Evolutionary conservation across 2,888 invertebrate genomes (phyloP).

Genomic region (Fragum sueziense): DNA sequence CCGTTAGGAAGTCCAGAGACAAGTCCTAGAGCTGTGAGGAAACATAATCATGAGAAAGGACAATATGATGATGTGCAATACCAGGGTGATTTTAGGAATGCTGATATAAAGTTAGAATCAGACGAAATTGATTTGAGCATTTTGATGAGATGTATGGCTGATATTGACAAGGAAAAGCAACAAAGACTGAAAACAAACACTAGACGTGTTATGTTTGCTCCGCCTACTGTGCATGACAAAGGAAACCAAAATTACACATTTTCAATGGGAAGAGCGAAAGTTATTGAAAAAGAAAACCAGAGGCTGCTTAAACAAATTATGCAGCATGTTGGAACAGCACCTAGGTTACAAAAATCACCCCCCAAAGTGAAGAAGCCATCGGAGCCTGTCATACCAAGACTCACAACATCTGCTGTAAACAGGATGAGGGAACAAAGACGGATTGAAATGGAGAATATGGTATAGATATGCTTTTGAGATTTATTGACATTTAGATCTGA

Average conservation of each 20-base stretch:
- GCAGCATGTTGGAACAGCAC: constrained; percentile 54
- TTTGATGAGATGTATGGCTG: constrained; percentile 77
- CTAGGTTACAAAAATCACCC: constrained; percentile 41
- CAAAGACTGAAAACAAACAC: constrained; percentile 70
- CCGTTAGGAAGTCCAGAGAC: constrained; percentile 72
- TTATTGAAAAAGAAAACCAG: constrained; percentile 79
- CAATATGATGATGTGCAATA: constrained; percentile 64
- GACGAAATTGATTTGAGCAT: constrained; percentile 73
- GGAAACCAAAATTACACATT: constrained; percentile 71
- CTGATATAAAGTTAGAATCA: constrained; percentile 55
- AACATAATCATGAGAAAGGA: constrained; percentile 42
- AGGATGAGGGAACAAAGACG: constrained; percentile 83
- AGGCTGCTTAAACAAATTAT: constrained; percentile 77
- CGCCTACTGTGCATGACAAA: constrained; percentile 61
- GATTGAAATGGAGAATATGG: constrained; percentile 85
- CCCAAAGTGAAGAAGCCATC: constrained; percentile 16
- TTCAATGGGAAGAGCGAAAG: constrained; percentile 67
- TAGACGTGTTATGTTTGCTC: constrained; percentile 75
- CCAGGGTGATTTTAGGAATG: constrained; percentile 27
- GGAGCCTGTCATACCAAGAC: constrained; percentile 59
- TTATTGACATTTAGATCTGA: no score
- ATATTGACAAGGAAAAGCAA: constrained; percentile 74
- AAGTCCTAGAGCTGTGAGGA: constrained; percentile 58
- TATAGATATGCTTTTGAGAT: no score
- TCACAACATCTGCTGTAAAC: constrained; percentile 83